Conservation (phyloP, 1,140 invertebrate genomes). For the Hyles euphorbiae region DNA sequence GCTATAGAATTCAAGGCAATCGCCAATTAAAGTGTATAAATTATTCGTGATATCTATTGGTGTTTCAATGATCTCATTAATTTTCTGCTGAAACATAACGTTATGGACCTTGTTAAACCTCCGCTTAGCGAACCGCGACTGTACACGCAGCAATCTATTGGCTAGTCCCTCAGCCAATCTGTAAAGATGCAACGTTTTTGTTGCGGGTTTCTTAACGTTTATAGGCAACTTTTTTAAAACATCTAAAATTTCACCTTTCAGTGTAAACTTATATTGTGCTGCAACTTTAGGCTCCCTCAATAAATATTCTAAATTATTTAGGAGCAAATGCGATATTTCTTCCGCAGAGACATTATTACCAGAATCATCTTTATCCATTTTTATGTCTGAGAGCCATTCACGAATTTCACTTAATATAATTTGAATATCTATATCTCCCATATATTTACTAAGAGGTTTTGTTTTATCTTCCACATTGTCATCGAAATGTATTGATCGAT, state of each 20-base stretch:
- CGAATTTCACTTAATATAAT: too few species aligned
- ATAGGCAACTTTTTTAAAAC: conserved; percentile 15
- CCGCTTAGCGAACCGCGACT: not conserved
- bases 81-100: not conserved
- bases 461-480: too few species aligned
- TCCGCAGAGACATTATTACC: too few species aligned
- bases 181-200: conserved; percentile 13
- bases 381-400: too few species aligned
- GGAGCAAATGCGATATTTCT: too few species aligned
- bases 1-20: not conserved
- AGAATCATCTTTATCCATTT: too few species aligned
- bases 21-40: not conserved
- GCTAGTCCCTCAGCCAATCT: conserved; percentile 16
- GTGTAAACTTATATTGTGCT: conserved; percentile 9
- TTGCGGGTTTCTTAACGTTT: not conserved
- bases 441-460: too few species aligned
- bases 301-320: too few species aligned
- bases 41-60: not conserved
- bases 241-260: conserved; percentile 19
- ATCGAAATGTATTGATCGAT: too few species aligned
- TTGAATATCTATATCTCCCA: too few species aligned
- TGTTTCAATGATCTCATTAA: not conserved
- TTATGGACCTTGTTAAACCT: not conserved
- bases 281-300: too few species aligned
- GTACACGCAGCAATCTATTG: conserved; percentile 10